Evolutionary conservation across 2,797 vertebrate species (phyloP), one percentile per base, ranked within the genome.

Genomic region (Rousettus madagascariensis): DNA sequence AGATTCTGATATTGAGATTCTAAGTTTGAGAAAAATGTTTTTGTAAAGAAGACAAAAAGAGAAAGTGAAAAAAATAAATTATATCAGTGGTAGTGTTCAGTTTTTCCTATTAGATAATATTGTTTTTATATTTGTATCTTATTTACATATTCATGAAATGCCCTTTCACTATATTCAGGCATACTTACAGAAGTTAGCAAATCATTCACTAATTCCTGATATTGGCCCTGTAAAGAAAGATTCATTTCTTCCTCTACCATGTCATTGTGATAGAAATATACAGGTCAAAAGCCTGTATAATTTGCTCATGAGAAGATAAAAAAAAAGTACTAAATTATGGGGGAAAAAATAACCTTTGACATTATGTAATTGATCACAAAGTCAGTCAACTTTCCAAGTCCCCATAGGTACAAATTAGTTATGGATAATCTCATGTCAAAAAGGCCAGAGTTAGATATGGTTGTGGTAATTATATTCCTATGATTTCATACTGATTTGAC

Each of bases 261-360:
- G n/a, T 85, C 80, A 88, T 88, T 95, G 43, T 94, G 41, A 94
- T 95, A 49, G 26, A 88, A 96, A 88, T 92, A 74, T 11, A 57
- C 7, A 95, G 59, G 86, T 66, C 77, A 92, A 96, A 92, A 90
- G 9, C 10, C n/a, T 85, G 4, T 57, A 61, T 22, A 4, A 26
- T 88, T 90, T 77, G 51, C 53, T 86, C n/a, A 51, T 68, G 28
- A 94, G 22, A 66, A 8, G 33, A 77, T 75, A 95, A 74, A 79
- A 2, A 92, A 77, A 55, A 38, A 80, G 1, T 28, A 59, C 28
- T 86, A 69, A 96, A 74, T 88, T 91, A 78, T 57, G 12, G 46
- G 53, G 24, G 2, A 26, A 15, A 53, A 68, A 65, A 26, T 2
- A 59, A 63, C 13, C 28, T 61, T 65, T 61, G 36, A 4, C 33